Conservation (phyloP, 2,113 vertebrate genomes). For the Oncorhynchus mykiss region DNA sequence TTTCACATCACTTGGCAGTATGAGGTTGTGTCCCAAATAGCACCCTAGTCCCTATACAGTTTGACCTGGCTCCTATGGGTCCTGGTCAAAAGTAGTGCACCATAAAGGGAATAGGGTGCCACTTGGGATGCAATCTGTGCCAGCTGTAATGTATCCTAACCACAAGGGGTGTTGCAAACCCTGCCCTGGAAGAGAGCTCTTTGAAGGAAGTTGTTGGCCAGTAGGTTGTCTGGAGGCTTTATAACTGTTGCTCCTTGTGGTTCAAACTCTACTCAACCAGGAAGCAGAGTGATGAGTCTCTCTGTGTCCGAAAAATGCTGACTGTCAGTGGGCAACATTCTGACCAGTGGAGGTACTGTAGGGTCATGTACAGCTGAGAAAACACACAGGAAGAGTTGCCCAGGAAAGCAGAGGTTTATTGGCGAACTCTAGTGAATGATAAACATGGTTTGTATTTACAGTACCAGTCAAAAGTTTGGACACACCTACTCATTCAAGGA, state of each 20-base stretch:
- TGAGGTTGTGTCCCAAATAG: too few species aligned
- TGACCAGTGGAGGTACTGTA: neutral
- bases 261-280: neutral
- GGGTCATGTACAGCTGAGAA: neutral
- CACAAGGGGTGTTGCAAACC: neutral
- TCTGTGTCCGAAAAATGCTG: neutral
- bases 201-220: neutral
- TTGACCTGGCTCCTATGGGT: too few species aligned
- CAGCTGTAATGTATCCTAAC: neutral
- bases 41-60: too few species aligned
- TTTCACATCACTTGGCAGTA: neutral
- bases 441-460: neutral
- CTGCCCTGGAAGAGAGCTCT: neutral
- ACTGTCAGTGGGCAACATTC: neutral
- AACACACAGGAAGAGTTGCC: neutral
- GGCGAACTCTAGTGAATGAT: neutral
- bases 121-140: neutral
- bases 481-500: too few species aligned
- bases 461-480: too few species aligned
- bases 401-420: neutral
- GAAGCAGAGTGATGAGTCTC: neutral
- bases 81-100: too few species aligned
- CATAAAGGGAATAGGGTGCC: too few species aligned
- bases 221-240: neutral
- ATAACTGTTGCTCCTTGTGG: neutral